These are phyloP conservation scores for Psettodes erumei DNA, from an alignment of 2,113 vertebrate species.

Conservation along the genomic window DNA sequence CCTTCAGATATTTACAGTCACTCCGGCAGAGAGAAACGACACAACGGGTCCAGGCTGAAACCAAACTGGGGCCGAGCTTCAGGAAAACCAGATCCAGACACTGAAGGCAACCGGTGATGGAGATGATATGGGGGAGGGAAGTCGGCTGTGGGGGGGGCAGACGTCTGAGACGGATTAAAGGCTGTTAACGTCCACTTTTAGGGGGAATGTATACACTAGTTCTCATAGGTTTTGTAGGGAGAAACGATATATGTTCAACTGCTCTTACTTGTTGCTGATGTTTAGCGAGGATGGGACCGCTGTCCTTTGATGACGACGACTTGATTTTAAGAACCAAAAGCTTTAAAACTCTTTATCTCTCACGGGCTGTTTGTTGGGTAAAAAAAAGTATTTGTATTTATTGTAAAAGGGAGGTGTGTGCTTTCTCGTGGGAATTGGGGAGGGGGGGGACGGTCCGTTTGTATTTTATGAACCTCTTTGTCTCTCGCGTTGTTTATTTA, in stretches of 20 bases:
- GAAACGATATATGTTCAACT: constrained; percentile 76
- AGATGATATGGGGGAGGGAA: constrained; percentile 30
- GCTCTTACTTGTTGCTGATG: constrained; percentile 78
- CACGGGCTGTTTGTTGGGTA: constrained; percentile 74
- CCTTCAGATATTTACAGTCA: not conserved
- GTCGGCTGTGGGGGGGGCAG: not conserved
- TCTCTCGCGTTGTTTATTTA: constrained; percentile 77
- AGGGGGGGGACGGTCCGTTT: constrained; percentile 62
- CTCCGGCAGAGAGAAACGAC: not conserved
- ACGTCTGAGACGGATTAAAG: constrained; percentile 46
- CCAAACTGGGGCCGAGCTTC: constrained; percentile 12
- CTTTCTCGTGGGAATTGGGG: constrained; percentile 48
- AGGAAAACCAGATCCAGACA: constrained; percentile 25
- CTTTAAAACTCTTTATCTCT: constrained; percentile 86
- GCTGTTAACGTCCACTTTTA: constrained; percentile 72
- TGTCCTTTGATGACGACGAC: constrained; percentile 74
- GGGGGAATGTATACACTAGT: constrained; percentile 83
- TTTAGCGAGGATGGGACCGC: constrained; percentile 75
- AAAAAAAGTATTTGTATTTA: constrained; percentile 79
- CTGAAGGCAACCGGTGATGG: constrained; percentile 49
- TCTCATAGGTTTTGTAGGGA: constrained; percentile 81
- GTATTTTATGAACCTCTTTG: constrained; percentile 75
- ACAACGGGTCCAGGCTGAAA: constrained; percentile 30
- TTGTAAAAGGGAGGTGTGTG: constrained; percentile 74
- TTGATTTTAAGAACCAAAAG: constrained; percentile 91